A percentile compares a stretch with the other conserved stretches of the same genome.
phyloP scores from a whole-genome alignment of 1,140 invertebrate genomes.

The Tribolium castaneum region DNA sequence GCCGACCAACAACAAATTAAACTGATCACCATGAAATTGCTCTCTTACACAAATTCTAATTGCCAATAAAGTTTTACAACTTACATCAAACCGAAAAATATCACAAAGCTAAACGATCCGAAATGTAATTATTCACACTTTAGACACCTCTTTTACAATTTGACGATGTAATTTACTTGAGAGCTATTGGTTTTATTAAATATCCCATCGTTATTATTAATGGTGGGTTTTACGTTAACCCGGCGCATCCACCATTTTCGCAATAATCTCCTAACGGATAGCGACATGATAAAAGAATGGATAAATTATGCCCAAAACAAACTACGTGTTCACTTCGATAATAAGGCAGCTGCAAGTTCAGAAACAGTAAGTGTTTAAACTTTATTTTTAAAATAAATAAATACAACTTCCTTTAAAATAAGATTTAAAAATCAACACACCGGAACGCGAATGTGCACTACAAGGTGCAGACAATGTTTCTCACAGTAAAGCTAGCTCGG shows the following conservation, averaged over 20 bases:
- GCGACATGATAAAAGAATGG: neutral
- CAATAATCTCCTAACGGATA: neutral
- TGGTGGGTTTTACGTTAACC: neutral
- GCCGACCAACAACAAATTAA: conserved; percentile 15
- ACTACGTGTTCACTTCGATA: neutral
- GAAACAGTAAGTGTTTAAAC: neutral
- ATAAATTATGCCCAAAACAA: neutral
- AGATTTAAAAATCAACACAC: neutral
- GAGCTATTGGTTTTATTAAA: conserved; percentile 11
- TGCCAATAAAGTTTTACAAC: conserved; percentile 14
- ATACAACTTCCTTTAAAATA: neutral
- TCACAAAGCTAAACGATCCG: neutral
- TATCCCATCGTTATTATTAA: neutral
- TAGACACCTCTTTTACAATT: neutral
- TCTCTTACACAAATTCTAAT: conserved; percentile 23
- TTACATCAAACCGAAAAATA: neutral
- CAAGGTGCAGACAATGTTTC: too few species aligned
- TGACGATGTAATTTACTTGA: neutral
- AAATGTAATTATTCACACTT: neutral
- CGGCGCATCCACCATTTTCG: conserved; percentile 19
- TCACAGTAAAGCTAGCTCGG: too few species aligned
- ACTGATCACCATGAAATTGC: conserved; percentile 27
- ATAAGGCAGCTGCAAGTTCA: neutral
- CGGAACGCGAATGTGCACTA: too few species aligned
- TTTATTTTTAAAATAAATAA: conserved; percentile 7